These are phyloP conservation scores for Entosphenus tridentatus DNA, from an alignment of 2,113 vertebrate species.

Conservation along the genomic window DNA sequence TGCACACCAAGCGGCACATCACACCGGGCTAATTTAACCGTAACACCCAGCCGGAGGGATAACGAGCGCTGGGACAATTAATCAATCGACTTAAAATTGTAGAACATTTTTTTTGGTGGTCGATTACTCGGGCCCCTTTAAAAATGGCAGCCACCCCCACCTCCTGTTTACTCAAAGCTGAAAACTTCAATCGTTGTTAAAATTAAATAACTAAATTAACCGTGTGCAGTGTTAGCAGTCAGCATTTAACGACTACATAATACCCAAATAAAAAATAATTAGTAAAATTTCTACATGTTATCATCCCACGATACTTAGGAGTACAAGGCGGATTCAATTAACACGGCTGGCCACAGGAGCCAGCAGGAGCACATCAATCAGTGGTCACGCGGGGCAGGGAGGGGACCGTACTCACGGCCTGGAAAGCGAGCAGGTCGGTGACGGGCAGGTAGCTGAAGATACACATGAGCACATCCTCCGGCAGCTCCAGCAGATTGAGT, in stretches of 20 bases:
- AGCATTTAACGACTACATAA: no score
- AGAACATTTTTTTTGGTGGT: background rate
- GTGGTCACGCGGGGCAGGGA: background rate
- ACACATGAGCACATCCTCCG: slow-evolving; percentile 64
- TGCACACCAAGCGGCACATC: slow-evolving; percentile 13
- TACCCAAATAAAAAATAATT: no score
- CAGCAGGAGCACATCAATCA: background rate
- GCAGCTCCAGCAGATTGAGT: slow-evolving; percentile 47
- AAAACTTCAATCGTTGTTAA: no score
- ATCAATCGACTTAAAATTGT: background rate
- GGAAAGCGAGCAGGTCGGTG: slow-evolving; percentile 54
- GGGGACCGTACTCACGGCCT: slow-evolving; percentile 41
- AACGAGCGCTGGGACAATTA: slow-evolving; percentile 7
- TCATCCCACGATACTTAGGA: background rate
- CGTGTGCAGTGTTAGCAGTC: no score
- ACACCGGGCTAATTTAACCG: no score
- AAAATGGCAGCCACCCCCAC: no score
- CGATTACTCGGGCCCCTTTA: no score
- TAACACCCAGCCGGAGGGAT: background rate
- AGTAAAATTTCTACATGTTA: background rate
- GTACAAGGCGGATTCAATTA: background rate
- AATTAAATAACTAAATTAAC: no score
- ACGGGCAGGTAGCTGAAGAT: slow-evolving; percentile 65
- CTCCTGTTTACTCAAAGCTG: no score
- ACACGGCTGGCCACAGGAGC: background rate